Percentiles rank a stretch among this genome's conserved stretches.
These are phyloP conservation scores for Anagyrus pseudococci DNA, from an alignment of 2,888 invertebrate genomes.

Conservation along the genomic window DNA sequence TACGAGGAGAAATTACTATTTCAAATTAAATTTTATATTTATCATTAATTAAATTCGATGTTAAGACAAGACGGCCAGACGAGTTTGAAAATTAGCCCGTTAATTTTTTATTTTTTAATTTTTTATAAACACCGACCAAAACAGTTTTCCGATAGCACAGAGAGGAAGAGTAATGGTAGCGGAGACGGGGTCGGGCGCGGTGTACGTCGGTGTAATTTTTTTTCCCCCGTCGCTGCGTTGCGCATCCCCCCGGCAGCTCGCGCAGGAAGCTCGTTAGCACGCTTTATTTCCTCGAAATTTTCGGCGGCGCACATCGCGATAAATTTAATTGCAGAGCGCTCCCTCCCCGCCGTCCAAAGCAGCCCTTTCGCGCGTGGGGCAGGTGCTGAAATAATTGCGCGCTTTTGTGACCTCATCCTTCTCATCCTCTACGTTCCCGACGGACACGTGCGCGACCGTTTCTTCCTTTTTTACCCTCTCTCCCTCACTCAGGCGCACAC, in stretches of 20 bases:
- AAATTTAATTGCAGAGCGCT: conserved; percentile 39
- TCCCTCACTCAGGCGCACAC: no score
- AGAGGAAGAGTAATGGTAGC: no score
- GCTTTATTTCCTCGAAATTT: conserved; percentile 41
- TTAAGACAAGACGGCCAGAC: no score
- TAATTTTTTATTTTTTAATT: conserved; percentile 5
- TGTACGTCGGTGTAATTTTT: no score
- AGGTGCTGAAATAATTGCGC: conserved; percentile 41
- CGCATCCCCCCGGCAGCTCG: conserved; percentile 4
- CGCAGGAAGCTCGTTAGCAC: conserved; percentile 38
- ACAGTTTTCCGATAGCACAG: no score
- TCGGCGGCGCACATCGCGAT: conserved; percentile 37
- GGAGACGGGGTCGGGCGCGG: no score
- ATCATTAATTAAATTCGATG: no score
- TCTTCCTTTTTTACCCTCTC: no score
- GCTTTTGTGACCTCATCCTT: conserved; percentile 36
- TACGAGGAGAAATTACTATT: no score
- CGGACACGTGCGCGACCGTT: no score
- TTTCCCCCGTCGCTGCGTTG: not conserved
- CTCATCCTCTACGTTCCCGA: conserved; percentile 22
- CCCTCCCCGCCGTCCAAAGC: not conserved
- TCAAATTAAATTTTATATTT: no score
- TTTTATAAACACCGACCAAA: not conserved
- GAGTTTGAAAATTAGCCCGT: not conserved
- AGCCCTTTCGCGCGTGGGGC: not conserved